Conservation (phyloP, 2,888 invertebrate species). For the Lepidochrysops patricia region DNA sequence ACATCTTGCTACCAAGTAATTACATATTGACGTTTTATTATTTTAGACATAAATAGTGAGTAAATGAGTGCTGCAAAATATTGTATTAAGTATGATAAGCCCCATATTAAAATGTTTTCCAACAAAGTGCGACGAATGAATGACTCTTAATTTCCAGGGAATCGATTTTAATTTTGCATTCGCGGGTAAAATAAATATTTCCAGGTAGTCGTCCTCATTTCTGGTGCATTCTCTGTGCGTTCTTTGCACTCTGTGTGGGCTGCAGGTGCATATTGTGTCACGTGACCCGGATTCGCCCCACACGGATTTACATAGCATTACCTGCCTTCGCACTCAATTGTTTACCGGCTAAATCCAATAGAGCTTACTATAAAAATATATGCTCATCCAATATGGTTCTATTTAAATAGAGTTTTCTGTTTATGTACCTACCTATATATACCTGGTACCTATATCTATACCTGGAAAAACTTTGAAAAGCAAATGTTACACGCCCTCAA, state of each 20-base stretch:
- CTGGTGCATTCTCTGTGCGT: slow-evolving; percentile 11
- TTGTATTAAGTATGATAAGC: too few species aligned
- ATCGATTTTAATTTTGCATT: neutral
- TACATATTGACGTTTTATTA: too few species aligned
- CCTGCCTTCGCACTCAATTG: slow-evolving; percentile 31
- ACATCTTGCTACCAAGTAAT: too few species aligned
- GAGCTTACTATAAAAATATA: slow-evolving; percentile 16
- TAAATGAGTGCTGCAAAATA: too few species aligned
- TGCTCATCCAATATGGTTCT: slow-evolving; percentile 1
- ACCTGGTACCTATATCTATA: too few species aligned
- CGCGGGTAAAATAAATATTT: neutral
- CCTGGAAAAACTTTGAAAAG: neutral
- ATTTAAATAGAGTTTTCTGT: slow-evolving; percentile 10
- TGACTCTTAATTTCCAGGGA: too few species aligned
- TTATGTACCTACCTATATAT: too few species aligned
- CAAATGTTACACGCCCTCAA: too few species aligned
- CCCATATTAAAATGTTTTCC: too few species aligned
- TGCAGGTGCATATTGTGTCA: slow-evolving; percentile 38
- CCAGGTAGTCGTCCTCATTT: neutral
- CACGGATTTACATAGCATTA: slow-evolving; percentile 33
- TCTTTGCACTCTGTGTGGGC: slow-evolving; percentile 27
- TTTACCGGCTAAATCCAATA: slow-evolving; percentile 24
- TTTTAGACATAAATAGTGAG: too few species aligned
- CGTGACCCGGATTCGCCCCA: slow-evolving; percentile 25
- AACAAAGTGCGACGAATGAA: too few species aligned